Conservation (phyloP, 2,888 invertebrate genomes). For the Melieria crassipennis region DNA sequence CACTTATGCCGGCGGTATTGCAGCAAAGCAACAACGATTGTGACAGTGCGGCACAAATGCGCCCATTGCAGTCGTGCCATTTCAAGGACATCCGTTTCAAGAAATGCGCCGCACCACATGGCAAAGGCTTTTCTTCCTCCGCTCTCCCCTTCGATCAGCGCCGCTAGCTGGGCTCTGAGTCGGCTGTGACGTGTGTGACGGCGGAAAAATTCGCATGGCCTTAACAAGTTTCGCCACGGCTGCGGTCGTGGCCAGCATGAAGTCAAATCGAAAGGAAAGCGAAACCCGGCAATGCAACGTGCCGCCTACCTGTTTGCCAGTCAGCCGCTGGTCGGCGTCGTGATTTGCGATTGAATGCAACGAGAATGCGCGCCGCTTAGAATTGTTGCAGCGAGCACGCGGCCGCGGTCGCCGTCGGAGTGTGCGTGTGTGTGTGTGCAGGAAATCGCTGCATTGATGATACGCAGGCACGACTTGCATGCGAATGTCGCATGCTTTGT, state of each 20-base stretch:
- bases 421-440: background rate
- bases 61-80: slow-evolving; percentile 25
- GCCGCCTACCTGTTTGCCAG: background rate
- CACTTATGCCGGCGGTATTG: background rate
- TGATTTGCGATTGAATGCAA: background rate
- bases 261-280: slow-evolving; percentile 36
- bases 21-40: slow-evolving; percentile 8
- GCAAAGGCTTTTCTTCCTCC: too few relatives aligned
- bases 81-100: slow-evolving; percentile 51
- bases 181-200: slow-evolving; percentile 12
- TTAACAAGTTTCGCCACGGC: background rate
- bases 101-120: slow-evolving; percentile 40
- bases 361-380: background rate
- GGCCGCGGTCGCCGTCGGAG: too few relatives aligned
- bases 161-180: background rate
- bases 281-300: slow-evolving; percentile 36
- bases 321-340: background rate
- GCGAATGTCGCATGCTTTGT: background rate
- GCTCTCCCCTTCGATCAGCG: too few relatives aligned
- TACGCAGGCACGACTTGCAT: background rate
- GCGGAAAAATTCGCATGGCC: background rate
- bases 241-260: background rate
- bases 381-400: background rate
- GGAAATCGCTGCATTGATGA: background rate
- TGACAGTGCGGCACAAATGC: background rate